Percentiles rank a stretch among this genome's conserved stretches.
Conservation (phyloP, 2,797 vertebrate species). For the Pseudochromis fuscus region DNA sequence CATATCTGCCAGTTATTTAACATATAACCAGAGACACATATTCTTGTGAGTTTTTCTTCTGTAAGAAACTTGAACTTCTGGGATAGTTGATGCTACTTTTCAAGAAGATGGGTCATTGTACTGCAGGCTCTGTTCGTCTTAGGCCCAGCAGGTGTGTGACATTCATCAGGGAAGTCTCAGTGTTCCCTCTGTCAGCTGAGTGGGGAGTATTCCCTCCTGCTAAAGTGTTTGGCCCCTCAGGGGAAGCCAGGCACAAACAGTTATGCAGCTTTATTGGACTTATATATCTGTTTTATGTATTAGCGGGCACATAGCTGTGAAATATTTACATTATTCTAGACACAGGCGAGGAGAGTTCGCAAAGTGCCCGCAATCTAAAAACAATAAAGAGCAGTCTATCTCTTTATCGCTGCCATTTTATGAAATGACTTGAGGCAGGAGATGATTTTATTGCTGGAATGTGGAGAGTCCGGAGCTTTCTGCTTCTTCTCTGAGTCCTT, state of each 20-base stretch:
- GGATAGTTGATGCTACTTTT: slow-evolving; percentile 37
- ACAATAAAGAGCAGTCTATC: slow-evolving; percentile 87
- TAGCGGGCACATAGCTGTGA: slow-evolving; percentile 81
- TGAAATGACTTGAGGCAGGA: slow-evolving; percentile 87
- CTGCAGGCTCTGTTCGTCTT: slow-evolving; percentile 24
- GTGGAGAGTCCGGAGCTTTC: slow-evolving; percentile 80
- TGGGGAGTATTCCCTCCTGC: slow-evolving; percentile 74
- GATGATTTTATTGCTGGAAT: slow-evolving; percentile 86
- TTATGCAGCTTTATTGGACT: slow-evolving; percentile 86
- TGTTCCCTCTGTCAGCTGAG: slow-evolving; percentile 71
- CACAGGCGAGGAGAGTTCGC: slow-evolving; percentile 81
- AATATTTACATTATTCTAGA: slow-evolving; percentile 88
- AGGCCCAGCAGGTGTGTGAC: slow-evolving; percentile 60
- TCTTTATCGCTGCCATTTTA: slow-evolving; percentile 89
- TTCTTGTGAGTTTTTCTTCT: slow-evolving; percentile 17
- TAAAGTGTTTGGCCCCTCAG: slow-evolving; percentile 79
- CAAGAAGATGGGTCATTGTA: slow-evolving; percentile 19
- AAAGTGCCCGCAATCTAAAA: slow-evolving; percentile 88
- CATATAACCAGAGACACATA: slow-evolving; percentile 7
- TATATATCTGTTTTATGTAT: slow-evolving; percentile 89
- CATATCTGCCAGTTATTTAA: slow-evolving; percentile 13
- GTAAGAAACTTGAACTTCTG: slow-evolving; percentile 32
- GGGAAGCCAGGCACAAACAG: slow-evolving; percentile 80
- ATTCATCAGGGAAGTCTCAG: slow-evolving; percentile 75
- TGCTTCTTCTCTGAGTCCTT: slow-evolving; percentile 80